Percentiles rank a stretch among this genome's conserved stretches.
Conservation (phyloP, 2,888 invertebrate species). For the Agrotis ipsilon region DNA sequence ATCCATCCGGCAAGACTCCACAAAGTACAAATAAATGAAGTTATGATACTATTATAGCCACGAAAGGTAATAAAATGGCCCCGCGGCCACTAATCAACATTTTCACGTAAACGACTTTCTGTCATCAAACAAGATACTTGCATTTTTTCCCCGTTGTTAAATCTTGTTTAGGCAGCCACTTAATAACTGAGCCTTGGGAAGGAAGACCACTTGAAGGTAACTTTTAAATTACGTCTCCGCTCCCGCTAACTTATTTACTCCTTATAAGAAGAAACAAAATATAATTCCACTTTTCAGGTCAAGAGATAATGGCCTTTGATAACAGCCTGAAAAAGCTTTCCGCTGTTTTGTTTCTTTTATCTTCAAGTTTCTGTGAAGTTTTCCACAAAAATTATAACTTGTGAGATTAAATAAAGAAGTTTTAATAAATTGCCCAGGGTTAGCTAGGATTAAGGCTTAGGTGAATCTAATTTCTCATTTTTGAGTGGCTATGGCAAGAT, state of each 20-base stretch:
- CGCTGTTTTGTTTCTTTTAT: constrained; percentile 90
- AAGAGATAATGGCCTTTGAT: constrained; percentile 90
- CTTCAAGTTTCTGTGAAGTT: constrained; percentile 87
- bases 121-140: constrained; percentile 72
- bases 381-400: constrained; percentile 89
- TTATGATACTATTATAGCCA: constrained; percentile 39
- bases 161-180: constrained; percentile 76
- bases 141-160: constrained; percentile 72
- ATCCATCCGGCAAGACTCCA: constrained; percentile 10
- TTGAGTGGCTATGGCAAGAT: constrained; percentile 62
- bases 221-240: constrained; percentile 88
- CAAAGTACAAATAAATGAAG: constrained; percentile 41
- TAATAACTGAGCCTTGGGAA: constrained; percentile 76
- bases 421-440: constrained; percentile 88
- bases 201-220: constrained; percentile 82
- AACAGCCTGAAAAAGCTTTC: constrained; percentile 90
- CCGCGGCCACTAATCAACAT: constrained; percentile 59
- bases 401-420: constrained; percentile 88
- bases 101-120: constrained; percentile 67
- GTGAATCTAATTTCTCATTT: constrained; percentile 77
- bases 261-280: constrained; percentile 89
- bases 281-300: constrained; percentile 90
- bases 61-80: constrained; percentile 37
- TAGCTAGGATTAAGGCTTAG: constrained; percentile 82
- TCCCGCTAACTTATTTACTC: constrained; percentile 88